Percentiles rank a stretch among this genome's conserved stretches.
Evolutionary conservation across 2,888 invertebrate genomes (phyloP).

Genomic region (Drosophila fungiperda): DNA sequence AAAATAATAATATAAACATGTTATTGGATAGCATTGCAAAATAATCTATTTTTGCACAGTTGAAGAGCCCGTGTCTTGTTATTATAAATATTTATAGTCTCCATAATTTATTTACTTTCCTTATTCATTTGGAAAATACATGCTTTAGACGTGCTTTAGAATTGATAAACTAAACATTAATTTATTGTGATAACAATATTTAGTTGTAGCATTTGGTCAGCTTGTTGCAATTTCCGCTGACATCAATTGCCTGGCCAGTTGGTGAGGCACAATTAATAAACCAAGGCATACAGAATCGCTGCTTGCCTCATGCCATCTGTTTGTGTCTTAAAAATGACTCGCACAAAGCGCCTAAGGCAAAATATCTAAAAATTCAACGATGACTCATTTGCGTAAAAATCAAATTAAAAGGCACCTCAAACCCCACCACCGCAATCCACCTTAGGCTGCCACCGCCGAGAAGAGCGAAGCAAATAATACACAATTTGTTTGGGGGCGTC

Average conservation of each 20-base stretch:
- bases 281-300: slow-evolving; percentile 26
- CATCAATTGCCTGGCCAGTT: slow-evolving; percentile 58
- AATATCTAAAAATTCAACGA: slow-evolving; percentile 74
- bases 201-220: slow-evolving; percentile 23
- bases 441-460: background rate
- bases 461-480: slow-evolving; percentile 20
- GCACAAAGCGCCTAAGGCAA: slow-evolving; percentile 41
- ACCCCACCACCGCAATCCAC: background rate
- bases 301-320: slow-evolving; percentile 58
- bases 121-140: background rate
- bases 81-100: background rate
- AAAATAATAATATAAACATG: background rate
- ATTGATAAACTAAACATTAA: slow-evolving; percentile 4
- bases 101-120: background rate
- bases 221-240: slow-evolving; percentile 64
- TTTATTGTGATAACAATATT: slow-evolving; percentile 29
- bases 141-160: background rate
- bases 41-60: background rate
- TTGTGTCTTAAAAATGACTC: slow-evolving; percentile 51
- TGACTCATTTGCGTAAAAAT: slow-evolving; percentile 68
- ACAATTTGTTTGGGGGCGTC: slow-evolving; percentile 42
- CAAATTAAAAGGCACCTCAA: slow-evolving; percentile 48
- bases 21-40: background rate
- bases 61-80: background rate
- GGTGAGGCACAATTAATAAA: slow-evolving; percentile 52